Percentiles rank a stretch among this genome's conserved stretches.
Conservation (phyloP, 2,113 vertebrate genomes). For the Phocoena phocoena region DNA sequence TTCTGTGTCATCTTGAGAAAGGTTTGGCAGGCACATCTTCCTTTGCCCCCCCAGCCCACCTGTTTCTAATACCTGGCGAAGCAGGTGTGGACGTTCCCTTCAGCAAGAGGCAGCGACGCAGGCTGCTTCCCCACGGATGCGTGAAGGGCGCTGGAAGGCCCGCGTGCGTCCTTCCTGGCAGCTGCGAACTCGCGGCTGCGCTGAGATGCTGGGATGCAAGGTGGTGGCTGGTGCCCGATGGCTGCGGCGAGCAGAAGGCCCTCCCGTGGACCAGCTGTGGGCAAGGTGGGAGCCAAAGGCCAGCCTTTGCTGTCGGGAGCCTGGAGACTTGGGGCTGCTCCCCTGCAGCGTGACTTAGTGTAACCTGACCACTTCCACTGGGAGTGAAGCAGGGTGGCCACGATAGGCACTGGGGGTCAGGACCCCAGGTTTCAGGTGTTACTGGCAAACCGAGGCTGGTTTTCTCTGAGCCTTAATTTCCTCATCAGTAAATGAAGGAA, state of each 20-base stretch:
- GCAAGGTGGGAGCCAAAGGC: not conserved
- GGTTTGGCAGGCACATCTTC: not conserved
- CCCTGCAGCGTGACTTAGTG: not conserved
- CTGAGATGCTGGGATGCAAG: not conserved
- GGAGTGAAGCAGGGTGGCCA: not conserved
- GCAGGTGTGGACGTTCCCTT: not conserved
- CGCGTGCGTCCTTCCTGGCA: not conserved
- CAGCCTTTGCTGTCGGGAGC: not conserved
- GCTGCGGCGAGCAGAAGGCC: fast-evolving
- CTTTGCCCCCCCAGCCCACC: not conserved
- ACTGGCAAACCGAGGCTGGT: not conserved
- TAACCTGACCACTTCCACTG: not conserved
- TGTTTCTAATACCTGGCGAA: not conserved
- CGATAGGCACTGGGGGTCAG: not conserved
- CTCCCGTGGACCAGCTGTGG: not conserved
- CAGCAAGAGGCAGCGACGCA: not conserved
- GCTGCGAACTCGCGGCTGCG: not conserved
- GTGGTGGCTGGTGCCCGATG: no score
- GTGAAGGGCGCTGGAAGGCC: no score
- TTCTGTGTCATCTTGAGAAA: not conserved
- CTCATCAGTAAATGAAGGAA: not conserved
- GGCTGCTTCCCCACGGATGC: not conserved
- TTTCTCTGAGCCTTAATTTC: not conserved
- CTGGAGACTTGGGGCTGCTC: not conserved
- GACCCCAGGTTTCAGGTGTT: not conserved